Percentiles rank a stretch among this genome's conserved stretches.
Evolutionary conservation across 2,888 invertebrate species (phyloP).

Genomic region (Saturnia japonica): DNA sequence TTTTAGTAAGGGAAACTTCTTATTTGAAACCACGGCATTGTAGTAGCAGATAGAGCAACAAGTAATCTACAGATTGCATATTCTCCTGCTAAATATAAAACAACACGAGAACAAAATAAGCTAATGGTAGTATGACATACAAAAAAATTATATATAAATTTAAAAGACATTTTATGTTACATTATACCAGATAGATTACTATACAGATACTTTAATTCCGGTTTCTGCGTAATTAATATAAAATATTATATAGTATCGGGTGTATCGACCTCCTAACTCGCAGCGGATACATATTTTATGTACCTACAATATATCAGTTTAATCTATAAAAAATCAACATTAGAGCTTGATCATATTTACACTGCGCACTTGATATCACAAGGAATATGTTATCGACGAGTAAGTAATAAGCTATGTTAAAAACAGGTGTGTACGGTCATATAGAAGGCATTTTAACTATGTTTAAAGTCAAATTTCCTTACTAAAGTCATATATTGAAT

Average conservation of each 20-base stretch:
- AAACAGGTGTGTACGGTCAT: slow-evolving; percentile 66
- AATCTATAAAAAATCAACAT: slow-evolving; percentile 77
- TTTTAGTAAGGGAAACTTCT: no score
- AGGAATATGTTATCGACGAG: slow-evolving; percentile 53
- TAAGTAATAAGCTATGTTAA: slow-evolving; percentile 40
- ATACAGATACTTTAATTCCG: slow-evolving; percentile 7
- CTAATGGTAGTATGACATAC: background rate
- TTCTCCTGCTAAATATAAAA: no score
- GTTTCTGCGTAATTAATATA: slow-evolving; percentile 42
- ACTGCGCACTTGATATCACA: slow-evolving; percentile 73
- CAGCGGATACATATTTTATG: slow-evolving; percentile 13
- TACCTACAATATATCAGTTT: slow-evolving; percentile 51
- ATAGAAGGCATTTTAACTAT: slow-evolving; percentile 37
- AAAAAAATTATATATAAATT: background rate
- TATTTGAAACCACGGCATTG: no score
- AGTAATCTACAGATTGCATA: no score
- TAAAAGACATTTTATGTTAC: background rate
- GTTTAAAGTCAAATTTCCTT: slow-evolving; percentile 36
- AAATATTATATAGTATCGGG: slow-evolving; percentile 64
- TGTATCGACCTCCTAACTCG: slow-evolving; percentile 58
- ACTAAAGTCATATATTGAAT: background rate
- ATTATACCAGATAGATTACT: background rate
- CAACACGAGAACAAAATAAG: background rate
- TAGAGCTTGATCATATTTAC: slow-evolving; percentile 59
- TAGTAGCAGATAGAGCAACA: no score